Conservation (phyloP, 2,113 vertebrate species). For the Morone chrysops region DNA sequence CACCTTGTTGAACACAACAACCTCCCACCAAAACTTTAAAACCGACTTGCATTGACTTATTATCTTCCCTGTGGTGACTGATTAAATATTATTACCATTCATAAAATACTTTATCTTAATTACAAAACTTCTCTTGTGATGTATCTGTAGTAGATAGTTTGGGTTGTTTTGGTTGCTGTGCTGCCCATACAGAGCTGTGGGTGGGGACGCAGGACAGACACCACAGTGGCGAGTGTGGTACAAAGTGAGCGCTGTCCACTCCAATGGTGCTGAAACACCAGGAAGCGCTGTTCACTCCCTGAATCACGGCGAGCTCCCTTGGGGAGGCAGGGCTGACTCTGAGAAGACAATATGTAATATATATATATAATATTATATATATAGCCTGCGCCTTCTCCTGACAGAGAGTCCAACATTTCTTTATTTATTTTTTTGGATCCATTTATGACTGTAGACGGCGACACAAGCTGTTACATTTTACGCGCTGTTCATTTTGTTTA, state of each 20-base stretch:
- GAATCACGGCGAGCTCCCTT: slow-evolving; percentile 26
- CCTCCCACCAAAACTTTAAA: background rate
- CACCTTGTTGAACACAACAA: background rate
- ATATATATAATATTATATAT: too few relatives aligned
- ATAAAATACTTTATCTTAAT: background rate
- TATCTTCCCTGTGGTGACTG: background rate
- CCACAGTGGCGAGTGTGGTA: slow-evolving; percentile 29
- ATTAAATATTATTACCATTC: background rate
- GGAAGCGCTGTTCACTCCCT: slow-evolving; percentile 48
- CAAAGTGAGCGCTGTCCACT: slow-evolving; percentile 84
- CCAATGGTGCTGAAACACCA: slow-evolving; percentile 85
- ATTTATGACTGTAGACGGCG: background rate
- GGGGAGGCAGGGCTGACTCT: slow-evolving; percentile 7
- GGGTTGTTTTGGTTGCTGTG: slow-evolving; percentile 19
- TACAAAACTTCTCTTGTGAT: background rate
- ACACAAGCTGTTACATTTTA: background rate
- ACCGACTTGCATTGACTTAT: background rate
- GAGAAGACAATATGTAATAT: background rate
- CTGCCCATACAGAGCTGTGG: slow-evolving; percentile 60
- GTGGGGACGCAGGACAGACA: slow-evolving; percentile 58
- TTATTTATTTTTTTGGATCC: background rate
- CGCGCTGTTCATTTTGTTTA: background rate
- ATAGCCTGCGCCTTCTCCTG: slow-evolving; percentile 9
- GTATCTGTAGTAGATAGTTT: background rate
- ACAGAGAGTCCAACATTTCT: background rate